Base-by-base conservation (phyloP, 1,140 invertebrate species). In the Drosophila kikkawai region DNA sequence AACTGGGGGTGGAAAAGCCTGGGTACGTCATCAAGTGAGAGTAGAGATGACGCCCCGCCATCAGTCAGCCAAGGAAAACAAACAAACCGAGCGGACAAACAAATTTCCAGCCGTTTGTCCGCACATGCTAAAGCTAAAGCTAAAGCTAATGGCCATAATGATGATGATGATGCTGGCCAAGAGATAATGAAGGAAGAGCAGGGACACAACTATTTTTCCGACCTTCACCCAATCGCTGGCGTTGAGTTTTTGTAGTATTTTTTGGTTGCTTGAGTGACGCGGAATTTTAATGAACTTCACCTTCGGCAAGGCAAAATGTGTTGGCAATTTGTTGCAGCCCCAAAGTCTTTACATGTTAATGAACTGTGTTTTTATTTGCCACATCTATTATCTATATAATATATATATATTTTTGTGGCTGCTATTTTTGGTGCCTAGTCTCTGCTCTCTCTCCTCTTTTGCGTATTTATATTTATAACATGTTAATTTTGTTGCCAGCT, bases 251-350 rank as follows among this genome's bases (percentile, higher is more conserved):
- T 26, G 36, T 70, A 69, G 19, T 88, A 26, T 55, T 78, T 70
- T 70, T 26, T 37, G 41, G 41, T 70, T 75, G 19, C 84, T 56
- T 79, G 78, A 90, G 75, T 79, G 85, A 85, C 86, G 81, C 70
- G 85, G 85, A 85, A 88, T 88, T 88, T 90, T 69, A 88, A 88
- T 88, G 85, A 88, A 85, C 85, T 88, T 88, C 79, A 88, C 85
- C 85, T 88, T 85, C 56, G 57, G 32, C 65, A 73, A 66, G 65
- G 69, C 64, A 45, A 74, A 78, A 65, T 84, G 48, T 73, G 68
- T 64, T 71, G 58, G 66, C 50, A 48, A 70, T 73, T 60, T 84
- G 53, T 66, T 82, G 63, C 48, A 56, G 53, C 53, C 44, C 44
- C 3, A 13, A 5, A 60, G 47, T 48, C 37, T 75, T 88, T 88